Base-by-base conservation (phyloP, 2,113 vertebrate species). In the Vidua macroura region DNA sequence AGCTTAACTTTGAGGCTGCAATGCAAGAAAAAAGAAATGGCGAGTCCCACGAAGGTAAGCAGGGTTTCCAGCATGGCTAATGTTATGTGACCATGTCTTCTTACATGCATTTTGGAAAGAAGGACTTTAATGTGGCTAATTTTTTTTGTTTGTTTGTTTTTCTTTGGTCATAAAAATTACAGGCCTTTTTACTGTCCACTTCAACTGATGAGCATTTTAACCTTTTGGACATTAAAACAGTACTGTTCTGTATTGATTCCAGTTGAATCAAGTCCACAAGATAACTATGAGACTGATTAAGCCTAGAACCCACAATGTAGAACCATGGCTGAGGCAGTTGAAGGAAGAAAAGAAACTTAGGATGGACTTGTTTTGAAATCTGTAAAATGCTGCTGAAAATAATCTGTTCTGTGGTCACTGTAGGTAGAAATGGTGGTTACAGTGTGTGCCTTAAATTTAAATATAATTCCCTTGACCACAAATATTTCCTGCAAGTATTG, bases 11-110 rank as follows among this genome's bases (percentile, higher is more conserved):
- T 78, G 99, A 99, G 97, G 98, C 99, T 25, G 99, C 99, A 68
- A 99, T 99, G 99, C 99, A 99, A 96, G 99, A 99, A 94, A 99
- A 99, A 95, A 98, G 99, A 94, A 99, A 99, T 17, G 99, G 99
- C 88, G 99, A 99, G 88, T 86, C 98, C 60, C 99, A 99, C 0
- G 99, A 99, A 75, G 99, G 99, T 99, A 81, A 82, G 97, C 5
- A 19, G 55, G 15, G 5, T 60, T 81, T 58, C 30, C 59, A 66
- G 53, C 62, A 53, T 41, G 43, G 23, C 31, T 76, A 5, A 33
- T 86, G 28, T 68, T 86, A 23, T 8, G 9, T 81, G 41, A 13
- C 41, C 60, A 5, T 0, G 1, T 37, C 13, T 41, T 7, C 1
- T 0, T 77, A 13, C 5, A 2, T 31, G 30, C 30, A 28, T 92